These are phyloP conservation scores for Hypsopygia costalis DNA, from an alignment of 2,888 invertebrate species.

Conservation along the genomic window DNA sequence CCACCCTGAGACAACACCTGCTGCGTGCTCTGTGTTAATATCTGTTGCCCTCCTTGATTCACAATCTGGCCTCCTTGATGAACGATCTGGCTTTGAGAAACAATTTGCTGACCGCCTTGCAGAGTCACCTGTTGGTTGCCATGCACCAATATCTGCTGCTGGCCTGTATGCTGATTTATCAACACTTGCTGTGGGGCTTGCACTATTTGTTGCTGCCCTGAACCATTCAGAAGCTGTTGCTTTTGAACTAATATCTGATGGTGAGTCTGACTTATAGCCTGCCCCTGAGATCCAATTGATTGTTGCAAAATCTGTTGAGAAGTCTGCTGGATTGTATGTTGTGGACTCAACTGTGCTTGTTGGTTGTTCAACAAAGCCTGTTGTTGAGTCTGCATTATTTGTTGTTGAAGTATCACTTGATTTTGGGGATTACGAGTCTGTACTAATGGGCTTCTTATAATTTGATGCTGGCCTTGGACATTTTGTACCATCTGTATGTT, in stretches of 20 bases:
- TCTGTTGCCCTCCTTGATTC: conserved; percentile 68
- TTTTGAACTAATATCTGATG: conserved; percentile 75
- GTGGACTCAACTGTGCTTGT: conserved; percentile 74
- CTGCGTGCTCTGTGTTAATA: conserved; percentile 62
- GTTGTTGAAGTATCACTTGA: conserved; percentile 79
- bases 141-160: conserved; percentile 73
- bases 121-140: conserved; percentile 73
- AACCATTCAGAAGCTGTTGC: conserved; percentile 80
- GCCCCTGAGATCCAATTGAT: conserved; percentile 75
- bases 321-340: conserved; percentile 73
- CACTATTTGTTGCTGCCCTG: conserved; percentile 73
- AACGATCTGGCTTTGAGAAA: conserved; percentile 70
- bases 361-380: conserved; percentile 69
- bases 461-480: conserved; percentile 76
- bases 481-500: conserved; percentile 76
- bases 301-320: conserved; percentile 83
- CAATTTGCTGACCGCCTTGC: conserved; percentile 69
- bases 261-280: conserved; percentile 69
- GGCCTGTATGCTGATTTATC: conserved; percentile 70
- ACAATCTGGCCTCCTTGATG: conserved; percentile 72
- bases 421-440: conserved; percentile 71
- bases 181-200: conserved; percentile 77
- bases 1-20: conserved; percentile 72
- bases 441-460: conserved; percentile 68
- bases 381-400: conserved; percentile 78